Base-by-base conservation (phyloP, 2,888 invertebrate species). In the Caradrina kadenii region DNA sequence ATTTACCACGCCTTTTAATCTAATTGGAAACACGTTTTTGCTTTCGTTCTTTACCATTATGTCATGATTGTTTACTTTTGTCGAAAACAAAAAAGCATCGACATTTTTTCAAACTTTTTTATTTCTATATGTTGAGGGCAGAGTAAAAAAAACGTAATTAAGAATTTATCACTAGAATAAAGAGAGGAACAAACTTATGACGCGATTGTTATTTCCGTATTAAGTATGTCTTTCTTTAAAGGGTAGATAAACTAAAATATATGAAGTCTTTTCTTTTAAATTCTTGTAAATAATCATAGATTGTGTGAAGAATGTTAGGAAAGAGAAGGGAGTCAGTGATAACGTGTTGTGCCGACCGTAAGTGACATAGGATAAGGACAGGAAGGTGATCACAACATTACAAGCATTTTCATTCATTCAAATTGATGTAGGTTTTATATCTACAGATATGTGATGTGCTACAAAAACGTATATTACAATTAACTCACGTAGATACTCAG, bases 131-230 rank as follows among this genome's bases (percentile, higher is more conserved):
- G 39, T 50, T 39, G 7, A 31, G 19, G 0, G 15, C 3, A 15
- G 6, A 22, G 3, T 54, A 48, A 53, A 54, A 42, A 2, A 42
- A 3, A 35, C 1, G 1, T 54, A 7, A 31, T 0, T n/a, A 39
- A 26, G 0, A 17, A n/a, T 22, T 19, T 2, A 3, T 55, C 19
- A 8, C 19, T 1, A 45, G 8, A 7, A 15, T 7, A 15, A 69
- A 48, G 35, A 58, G 55, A 58, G 35, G 64, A 54, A 65, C 49
- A 76, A 76, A 64, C 42, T 1, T 39, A 7, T 3, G 5, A 50
- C 17, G 10, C 13, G n/a, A 21, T 55, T 13, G 3, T 17, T 1
- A 26, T 26, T 61, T 45, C 42, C 13, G 19, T 45, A 45, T 5
- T n/a, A n/a, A 5, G 6, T 45, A 45, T 17, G n/a, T 15, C 5